Evolutionary conservation across 35 echinoderm and acorn worm species (phyloP), one percentile per base, ranked within the genome.

Genomic region (Apostichopus japonicus): DNA sequence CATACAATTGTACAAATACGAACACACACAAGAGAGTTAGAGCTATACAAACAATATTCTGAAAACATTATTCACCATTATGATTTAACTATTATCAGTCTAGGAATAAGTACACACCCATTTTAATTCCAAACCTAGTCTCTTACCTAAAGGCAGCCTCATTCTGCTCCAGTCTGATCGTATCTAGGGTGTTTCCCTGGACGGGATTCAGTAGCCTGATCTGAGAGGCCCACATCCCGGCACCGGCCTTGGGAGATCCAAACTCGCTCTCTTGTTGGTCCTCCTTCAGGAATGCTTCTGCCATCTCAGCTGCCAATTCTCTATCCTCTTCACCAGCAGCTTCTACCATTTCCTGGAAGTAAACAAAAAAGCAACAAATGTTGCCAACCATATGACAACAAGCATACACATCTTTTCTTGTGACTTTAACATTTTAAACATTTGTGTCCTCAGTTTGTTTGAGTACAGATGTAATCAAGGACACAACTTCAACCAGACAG

Each of bases 221-320:
- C 16, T 91, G 92, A 8, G 97, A 99, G 14, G 97, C 95, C 97
- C 97, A 99, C 97, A 99, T 99, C 14, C 97, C 97, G 5, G 97
- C 87, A 9, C 97, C 97, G 57, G 97, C 97, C 88, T 99, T 99
- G 54, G 97, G 97, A 73, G 97, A 84, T 21, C 97, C 93, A 93
- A 96, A 99, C 81, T 94, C 81, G 23, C 80, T 92, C 90, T 96
- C 95, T 5, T 95, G 94, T 16, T 95, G 84, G 24, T 96, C 95
- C 82, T 99, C 97, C 17, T 99, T 94, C 16, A 99, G 92, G 77
- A 99, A 99, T 23, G 95, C 97, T 72, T 96, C 97, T 4, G 97
- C 97, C 97, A 99, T 99, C 90, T 99, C 97, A 65, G 97, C 97
- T 57, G 97, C 97, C 65, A 99, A 80, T 58, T 99, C 97, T 51